These are phyloP conservation scores for Drosophila asahinai DNA, from an alignment of 1,140 invertebrate species.

Conservation along the genomic window DNA sequence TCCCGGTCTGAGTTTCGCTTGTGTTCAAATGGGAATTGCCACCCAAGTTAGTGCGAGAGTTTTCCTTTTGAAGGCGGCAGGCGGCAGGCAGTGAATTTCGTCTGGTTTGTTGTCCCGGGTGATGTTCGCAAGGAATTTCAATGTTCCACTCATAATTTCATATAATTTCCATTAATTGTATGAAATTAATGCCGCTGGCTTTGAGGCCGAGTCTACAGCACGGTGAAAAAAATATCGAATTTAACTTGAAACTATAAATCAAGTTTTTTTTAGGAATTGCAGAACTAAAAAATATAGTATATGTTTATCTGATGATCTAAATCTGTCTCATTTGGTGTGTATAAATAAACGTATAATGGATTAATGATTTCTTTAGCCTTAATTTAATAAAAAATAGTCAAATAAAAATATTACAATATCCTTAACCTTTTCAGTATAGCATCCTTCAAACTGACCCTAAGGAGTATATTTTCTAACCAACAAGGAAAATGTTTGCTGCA, in stretches of 20 bases:
- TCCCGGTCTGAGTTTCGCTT: slow-evolving; percentile 1
- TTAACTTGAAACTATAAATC: not conserved
- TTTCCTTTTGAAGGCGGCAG: slow-evolving; percentile 28
- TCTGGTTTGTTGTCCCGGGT: slow-evolving; percentile 68
- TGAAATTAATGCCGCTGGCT: slow-evolving; percentile 73
- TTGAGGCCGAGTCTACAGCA: slow-evolving; percentile 19
- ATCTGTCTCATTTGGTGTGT: too few relatives aligned
- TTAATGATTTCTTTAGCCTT: not conserved
- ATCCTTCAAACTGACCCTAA: too few relatives aligned
- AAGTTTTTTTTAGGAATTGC: too few relatives aligned
- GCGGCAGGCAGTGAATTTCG: slow-evolving; percentile 37
- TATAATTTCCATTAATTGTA: slow-evolving; percentile 81
- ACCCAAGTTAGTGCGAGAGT: slow-evolving; percentile 53
- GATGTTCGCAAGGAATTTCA: slow-evolving; percentile 82
- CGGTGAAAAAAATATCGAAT: not conserved
- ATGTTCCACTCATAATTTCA: slow-evolving; percentile 83
- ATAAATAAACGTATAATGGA: too few relatives aligned
- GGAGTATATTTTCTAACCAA: too few relatives aligned
- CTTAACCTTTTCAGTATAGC: fast-evolving
- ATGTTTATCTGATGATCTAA: too few relatives aligned
- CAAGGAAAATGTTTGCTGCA: too few relatives aligned
- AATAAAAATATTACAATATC: too few relatives aligned
- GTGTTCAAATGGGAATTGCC: slow-evolving; percentile 63
- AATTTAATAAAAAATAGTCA: too few relatives aligned
- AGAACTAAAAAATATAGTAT: too few relatives aligned